phyloP scores from a whole-genome alignment of 2,888 invertebrate genomes.

The Spisula subtruncata region DNA sequence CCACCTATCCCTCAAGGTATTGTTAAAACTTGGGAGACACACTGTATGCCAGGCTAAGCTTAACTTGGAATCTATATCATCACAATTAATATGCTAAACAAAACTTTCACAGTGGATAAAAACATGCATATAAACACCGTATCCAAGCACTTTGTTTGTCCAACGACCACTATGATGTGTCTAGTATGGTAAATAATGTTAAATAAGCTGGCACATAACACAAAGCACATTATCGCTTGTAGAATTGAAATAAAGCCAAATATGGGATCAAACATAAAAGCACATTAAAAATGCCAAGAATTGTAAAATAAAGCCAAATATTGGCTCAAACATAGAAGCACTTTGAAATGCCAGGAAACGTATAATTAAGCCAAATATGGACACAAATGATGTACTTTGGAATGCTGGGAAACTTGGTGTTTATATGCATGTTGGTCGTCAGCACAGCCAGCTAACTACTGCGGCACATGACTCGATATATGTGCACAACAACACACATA shows the following conservation, averaged over 20 bases:
- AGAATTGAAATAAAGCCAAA: neutral
- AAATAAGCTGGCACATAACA: no score
- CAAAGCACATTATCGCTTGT: neutral
- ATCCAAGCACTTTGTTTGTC: neutral
- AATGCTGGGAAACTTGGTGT: neutral
- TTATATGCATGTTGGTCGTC: conserved; percentile 2
- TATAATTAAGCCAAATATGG: neutral
- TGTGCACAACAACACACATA: conserved; percentile 53
- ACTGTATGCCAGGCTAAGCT: neutral
- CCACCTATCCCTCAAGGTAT: neutral
- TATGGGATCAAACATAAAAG: neutral
- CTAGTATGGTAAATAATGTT: neutral
- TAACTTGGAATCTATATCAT: conserved; percentile 8
- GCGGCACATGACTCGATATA: conserved; percentile 52
- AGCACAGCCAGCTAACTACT: conserved; percentile 35
- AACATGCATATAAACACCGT: neutral
- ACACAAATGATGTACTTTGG: neutral
- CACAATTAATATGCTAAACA: neutral
- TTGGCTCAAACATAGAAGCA: neutral
- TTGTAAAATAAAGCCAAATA: neutral
- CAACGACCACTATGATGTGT: neutral
- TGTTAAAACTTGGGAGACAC: neutral
- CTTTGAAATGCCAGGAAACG: no score
- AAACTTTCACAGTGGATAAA: neutral
- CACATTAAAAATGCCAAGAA: no score